A percentile compares a stretch with the other conserved stretches of the same genome.
Evolutionary conservation across 2,113 vertebrate species (phyloP).

Genomic region (Suricata suricatta): DNA sequence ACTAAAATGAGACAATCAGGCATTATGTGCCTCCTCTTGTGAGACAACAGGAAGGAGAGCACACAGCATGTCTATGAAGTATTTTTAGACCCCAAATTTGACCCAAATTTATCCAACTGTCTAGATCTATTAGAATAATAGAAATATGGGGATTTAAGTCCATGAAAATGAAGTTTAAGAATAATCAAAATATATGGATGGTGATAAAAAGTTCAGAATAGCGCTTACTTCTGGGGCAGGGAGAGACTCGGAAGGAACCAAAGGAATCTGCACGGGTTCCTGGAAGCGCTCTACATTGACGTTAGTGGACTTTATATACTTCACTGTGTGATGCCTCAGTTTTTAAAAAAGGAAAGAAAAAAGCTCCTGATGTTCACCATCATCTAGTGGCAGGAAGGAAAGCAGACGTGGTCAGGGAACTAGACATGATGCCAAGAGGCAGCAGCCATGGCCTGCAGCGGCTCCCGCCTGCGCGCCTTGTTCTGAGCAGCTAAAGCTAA

Average conservation of each 20-base stretch:
- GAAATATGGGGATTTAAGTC: not conserved
- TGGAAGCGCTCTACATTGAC: not conserved
- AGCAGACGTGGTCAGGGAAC: not conserved
- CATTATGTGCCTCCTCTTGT: not conserved
- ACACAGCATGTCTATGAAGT: not conserved
- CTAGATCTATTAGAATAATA: not conserved
- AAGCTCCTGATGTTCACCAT: not conserved
- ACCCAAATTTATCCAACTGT: not conserved
- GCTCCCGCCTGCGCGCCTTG: not conserved
- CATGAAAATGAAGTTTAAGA: slow-evolving; percentile 22
- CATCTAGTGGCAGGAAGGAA: not conserved
- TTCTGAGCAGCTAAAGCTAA: not conserved
- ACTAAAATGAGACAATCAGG: not conserved
- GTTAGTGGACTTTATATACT: not conserved
- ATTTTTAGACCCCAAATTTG: not conserved
- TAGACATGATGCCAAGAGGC: not conserved
- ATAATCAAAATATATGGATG: slow-evolving; percentile 15
- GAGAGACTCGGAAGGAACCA: not conserved
- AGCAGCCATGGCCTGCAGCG: not conserved
- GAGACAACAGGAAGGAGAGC: not conserved
- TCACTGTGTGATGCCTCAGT: not conserved
- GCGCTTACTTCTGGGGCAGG: not conserved
- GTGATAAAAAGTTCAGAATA: not conserved
- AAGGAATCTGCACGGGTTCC: not conserved
- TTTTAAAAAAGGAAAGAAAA: not conserved